Base-by-base conservation (phyloP, 1,140 invertebrate genomes). In the Colletes latitarsis region DNA sequence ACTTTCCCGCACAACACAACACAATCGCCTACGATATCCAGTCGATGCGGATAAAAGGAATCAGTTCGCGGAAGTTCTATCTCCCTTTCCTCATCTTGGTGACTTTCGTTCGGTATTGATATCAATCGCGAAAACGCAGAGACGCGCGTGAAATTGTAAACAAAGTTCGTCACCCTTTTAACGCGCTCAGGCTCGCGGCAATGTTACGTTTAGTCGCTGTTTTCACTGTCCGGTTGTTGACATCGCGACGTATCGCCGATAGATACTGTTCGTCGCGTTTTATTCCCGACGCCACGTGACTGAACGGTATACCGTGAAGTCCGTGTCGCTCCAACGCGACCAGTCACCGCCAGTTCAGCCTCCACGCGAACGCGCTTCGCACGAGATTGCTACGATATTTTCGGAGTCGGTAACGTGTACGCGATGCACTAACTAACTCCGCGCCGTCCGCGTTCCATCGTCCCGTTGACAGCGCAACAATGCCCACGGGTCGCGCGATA, bases 271-370 rank as follows among this genome's bases (percentile, higher is more conserved):
- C 64, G 14, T 49, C 21, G 68, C 30, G 58, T 78, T 64, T 78
- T 71, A 78, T 78, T 71, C 14, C 55, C 76, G 58, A 71, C 30
- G 68, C 76, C 76, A 78, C 76, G 76, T 78, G 76, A 78, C 76
- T 55, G 46, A 6, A 63, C 76, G 76, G 49, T 64, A 71, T 46
- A 71, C 68, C 68, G 76, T 64, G 75, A 77, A 71, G 67, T 71
- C 68, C 76, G 76, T 78, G 67, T 78, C 76, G 76, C 60, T 71
- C 46, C 67, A 15, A 71, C 68, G 49, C 46, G 60, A 69, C 60
- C 55, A 77, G 63, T 71, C 69, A 72, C 70, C 68, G 78, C 41
- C 52, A 12, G 68, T 69, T 69, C 57, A 62, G 75, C 75, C 55
- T 77, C 66, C 75, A 77, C 73, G 73, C 73, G 73, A 75, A 75